phyloP scores from a whole-genome alignment of 2,113 vertebrate species.

The Microcebus tavaratra region DNA sequence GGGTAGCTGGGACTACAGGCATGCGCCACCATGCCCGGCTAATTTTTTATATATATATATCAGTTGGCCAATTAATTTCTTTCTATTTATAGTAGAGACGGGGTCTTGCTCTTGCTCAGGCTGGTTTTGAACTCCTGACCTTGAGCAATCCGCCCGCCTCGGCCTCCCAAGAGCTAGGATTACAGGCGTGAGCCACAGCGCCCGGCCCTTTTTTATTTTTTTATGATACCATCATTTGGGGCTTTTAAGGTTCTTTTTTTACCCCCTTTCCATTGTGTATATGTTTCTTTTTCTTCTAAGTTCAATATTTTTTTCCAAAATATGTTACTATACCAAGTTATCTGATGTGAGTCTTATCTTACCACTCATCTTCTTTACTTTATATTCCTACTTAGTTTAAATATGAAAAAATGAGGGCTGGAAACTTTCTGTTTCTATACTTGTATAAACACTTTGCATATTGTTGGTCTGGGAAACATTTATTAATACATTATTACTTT shows the following conservation, averaged over 20 bases:
- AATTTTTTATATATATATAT: too few relatives aligned
- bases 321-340: not conserved
- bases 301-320: not conserved
- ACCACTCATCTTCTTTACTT: not conserved
- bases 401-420: not conserved
- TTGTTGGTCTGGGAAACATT: not conserved
- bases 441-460: not conserved
- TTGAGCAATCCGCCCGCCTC: too few relatives aligned
- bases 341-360: not conserved
- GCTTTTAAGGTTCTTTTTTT: not conserved
- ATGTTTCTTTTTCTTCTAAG: not conserved
- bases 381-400: conserved; percentile 10
- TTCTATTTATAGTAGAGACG: too few relatives aligned
- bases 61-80: too few relatives aligned
- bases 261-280: not conserved
- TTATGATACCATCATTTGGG: not conserved
- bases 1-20: too few relatives aligned
- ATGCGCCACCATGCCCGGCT: too few relatives aligned
- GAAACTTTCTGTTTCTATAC: not conserved
- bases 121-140: too few relatives aligned
- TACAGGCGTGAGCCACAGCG: too few relatives aligned
- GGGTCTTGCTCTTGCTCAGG: too few relatives aligned
- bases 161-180: too few relatives aligned
- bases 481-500: not conserved
- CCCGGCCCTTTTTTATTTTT: not conserved